Evolutionary conservation across 1,140 invertebrate genomes (phyloP).

Genomic region (Macrotrachela quadricornifera): DNA sequence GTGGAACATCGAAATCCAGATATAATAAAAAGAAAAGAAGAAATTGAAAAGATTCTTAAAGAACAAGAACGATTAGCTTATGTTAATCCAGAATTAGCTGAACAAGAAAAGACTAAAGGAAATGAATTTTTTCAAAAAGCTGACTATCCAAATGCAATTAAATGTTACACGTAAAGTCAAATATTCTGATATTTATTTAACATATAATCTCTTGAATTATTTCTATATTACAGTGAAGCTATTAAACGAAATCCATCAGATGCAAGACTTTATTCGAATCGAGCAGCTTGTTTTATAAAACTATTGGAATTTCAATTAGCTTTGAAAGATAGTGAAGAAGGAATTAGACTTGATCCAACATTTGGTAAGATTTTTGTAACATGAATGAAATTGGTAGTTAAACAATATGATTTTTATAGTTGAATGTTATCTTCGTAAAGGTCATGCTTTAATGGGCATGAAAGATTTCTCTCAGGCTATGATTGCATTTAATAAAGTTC

Average conservation of each 20-base stretch:
- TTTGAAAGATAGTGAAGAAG: constrained; percentile 83
- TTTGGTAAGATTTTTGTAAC: too few relatives aligned
- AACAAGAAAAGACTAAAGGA: constrained; percentile 80
- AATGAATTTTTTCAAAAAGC: constrained; percentile 43
- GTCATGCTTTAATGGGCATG: constrained; percentile 64
- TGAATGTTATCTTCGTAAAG: constrained; percentile 93
- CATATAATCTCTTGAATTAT: too few relatives aligned
- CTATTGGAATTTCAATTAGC: constrained; percentile 86
- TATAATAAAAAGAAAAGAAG: constrained; percentile 25
- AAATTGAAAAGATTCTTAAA: constrained; percentile 42
- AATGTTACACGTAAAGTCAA: too few relatives aligned
- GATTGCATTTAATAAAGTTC: constrained; percentile 71
- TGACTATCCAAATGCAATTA: constrained; percentile 77
- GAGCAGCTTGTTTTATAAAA: constrained; percentile 93
- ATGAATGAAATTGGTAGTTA: too few relatives aligned
- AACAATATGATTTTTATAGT: too few relatives aligned
- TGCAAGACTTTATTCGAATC: constrained; percentile 84
- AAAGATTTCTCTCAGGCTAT: constrained; percentile 69
- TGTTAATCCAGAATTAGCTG: constrained; percentile 70
- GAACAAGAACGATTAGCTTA: constrained; percentile 72
- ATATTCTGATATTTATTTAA: too few relatives aligned
- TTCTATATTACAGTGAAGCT: constrained; percentile 80
- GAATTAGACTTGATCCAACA: constrained; percentile 73
- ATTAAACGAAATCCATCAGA: constrained; percentile 88
- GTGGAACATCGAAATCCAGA: constrained; percentile 87